Evolutionary conservation across 2,888 invertebrate genomes (phyloP).

Genomic region (Drosophila cracens): DNA sequence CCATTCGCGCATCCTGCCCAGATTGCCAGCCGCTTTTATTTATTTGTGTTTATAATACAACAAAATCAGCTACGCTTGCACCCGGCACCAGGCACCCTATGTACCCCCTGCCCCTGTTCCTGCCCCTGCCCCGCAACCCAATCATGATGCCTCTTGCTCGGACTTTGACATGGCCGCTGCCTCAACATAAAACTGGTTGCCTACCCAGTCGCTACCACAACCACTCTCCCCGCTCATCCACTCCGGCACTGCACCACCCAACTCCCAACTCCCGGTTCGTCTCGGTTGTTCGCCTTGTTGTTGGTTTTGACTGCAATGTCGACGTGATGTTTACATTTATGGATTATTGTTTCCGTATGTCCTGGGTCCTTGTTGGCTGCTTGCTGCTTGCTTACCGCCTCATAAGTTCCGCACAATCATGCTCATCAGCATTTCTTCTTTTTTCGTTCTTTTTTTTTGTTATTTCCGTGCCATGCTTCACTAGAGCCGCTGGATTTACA

Average conservation of each 20-base stretch:
- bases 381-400: constrained; percentile 38
- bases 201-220: constrained; percentile 23
- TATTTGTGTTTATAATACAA: constrained; percentile 85
- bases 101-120: constrained; percentile 7
- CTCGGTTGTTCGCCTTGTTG: constrained; percentile 54
- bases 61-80: constrained; percentile 85
- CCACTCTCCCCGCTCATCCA: neutral
- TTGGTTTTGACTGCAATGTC: constrained; percentile 70
- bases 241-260: constrained; percentile 13
- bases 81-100: constrained; percentile 43
- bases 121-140: neutral
- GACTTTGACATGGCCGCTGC: constrained; percentile 53
- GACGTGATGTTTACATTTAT: constrained; percentile 84
- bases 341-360: constrained; percentile 83
- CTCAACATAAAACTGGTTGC: constrained; percentile 57
- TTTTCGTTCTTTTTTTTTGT: neutral
- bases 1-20: constrained; percentile 63
- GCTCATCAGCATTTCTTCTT: constrained; percentile 66
- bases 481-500: constrained; percentile 29
- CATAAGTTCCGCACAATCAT: constrained; percentile 75
- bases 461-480: constrained; percentile 36
- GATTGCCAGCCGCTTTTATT: constrained; percentile 81
- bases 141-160: neutral
- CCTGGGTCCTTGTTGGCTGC: constrained; percentile 73
- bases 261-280: constrained; percentile 41